phyloP scores from a whole-genome alignment of 2,113 vertebrate species.

The Silurus asotus region DNA sequence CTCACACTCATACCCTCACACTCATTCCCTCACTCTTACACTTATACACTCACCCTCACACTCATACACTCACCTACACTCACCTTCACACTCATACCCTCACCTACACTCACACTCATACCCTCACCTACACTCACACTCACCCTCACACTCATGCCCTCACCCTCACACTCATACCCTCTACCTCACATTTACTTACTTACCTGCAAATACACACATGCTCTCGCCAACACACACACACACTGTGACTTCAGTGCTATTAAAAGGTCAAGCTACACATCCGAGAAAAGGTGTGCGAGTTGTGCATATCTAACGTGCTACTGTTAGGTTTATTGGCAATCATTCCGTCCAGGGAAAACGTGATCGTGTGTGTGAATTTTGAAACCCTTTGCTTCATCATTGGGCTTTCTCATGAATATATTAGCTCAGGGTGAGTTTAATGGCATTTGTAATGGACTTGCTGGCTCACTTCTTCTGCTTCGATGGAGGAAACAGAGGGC shows the following conservation, averaged over 20 bases:
- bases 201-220: neutral
- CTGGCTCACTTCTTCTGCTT: neutral
- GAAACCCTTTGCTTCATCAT: slow-evolving; percentile 34
- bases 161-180: neutral
- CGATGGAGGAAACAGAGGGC: neutral
- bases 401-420: slow-evolving; percentile 38
- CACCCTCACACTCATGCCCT: no score
- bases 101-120: no score
- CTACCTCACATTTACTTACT: neutral
- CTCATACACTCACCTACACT: no score
- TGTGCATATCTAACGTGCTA: slow-evolving; percentile 8
- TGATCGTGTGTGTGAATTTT: neutral
- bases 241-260: neutral
- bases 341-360: neutral
- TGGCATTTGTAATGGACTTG: slow-evolving; percentile 38
- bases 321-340: slow-evolving; percentile 25
- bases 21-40: no score
- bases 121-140: no score
- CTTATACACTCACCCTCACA: no score
- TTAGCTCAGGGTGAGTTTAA: slow-evolving; percentile 38
- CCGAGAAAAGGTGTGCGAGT: slow-evolving; percentile 15
- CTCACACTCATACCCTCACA: no score
- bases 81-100: no score
- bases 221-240: neutral
- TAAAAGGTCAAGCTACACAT: slow-evolving; percentile 22